A percentile compares a stretch with the other conserved stretches of the same genome.
Evolutionary conservation across 2,113 vertebrate species (phyloP).

Genomic region (Charadrius vociferus): DNA sequence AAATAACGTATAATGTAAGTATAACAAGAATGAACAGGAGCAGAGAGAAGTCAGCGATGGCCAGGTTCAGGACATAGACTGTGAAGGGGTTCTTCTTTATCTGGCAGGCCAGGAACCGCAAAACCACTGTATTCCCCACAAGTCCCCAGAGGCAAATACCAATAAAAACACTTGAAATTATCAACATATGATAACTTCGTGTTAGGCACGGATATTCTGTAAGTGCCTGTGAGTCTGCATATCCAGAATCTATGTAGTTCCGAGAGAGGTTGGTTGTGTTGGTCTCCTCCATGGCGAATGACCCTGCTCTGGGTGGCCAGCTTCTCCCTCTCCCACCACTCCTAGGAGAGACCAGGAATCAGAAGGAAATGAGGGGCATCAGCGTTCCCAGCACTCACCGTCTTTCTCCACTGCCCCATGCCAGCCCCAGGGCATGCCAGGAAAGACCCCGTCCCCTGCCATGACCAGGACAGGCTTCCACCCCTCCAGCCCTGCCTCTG

Average conservation of each 20-base stretch:
- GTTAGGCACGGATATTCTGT: background rate
- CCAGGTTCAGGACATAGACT: slow-evolving; percentile 63
- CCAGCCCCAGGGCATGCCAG: background rate
- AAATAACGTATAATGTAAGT: no score
- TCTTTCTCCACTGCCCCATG: rapidly evolving
- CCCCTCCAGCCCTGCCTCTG: background rate
- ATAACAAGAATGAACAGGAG: background rate
- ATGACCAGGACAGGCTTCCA: background rate
- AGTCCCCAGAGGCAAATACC: slow-evolving; percentile 15
- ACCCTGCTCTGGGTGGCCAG: rapidly evolving
- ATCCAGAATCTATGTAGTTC: rapidly evolving
- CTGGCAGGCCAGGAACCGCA: slow-evolving; percentile 61
- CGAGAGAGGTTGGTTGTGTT: background rate
- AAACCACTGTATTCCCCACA: slow-evolving; percentile 55
- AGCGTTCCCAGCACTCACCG: rapidly evolving
- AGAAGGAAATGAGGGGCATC: background rate
- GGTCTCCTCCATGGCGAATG: background rate
- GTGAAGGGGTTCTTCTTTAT: slow-evolving; percentile 62
- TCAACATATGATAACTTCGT: rapidly evolving
- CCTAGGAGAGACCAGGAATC: background rate
- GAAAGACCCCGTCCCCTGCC: background rate
- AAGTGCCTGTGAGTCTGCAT: background rate
- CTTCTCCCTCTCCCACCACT: background rate
- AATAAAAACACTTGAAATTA: background rate
- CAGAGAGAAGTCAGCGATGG: slow-evolving; percentile 53